These are phyloP conservation scores for Drosophila lini DNA, from an alignment of 1,140 invertebrate genomes.

Conservation along the genomic window DNA sequence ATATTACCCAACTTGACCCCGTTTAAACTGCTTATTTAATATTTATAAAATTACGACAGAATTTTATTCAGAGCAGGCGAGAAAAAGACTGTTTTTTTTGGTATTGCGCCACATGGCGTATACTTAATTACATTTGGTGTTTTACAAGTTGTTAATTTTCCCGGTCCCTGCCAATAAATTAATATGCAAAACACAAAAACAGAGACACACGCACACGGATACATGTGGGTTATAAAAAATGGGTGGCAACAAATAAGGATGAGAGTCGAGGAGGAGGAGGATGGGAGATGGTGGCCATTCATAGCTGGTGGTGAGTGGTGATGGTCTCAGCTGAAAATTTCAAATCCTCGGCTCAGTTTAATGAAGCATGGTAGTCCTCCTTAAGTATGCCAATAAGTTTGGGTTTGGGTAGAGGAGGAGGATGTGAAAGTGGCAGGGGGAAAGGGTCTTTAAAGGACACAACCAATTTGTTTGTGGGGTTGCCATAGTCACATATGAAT, in stretches of 20 bases:
- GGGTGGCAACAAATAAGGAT: constrained; percentile 19
- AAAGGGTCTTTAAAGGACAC: constrained; percentile 49
- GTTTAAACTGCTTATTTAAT: constrained; percentile 50
- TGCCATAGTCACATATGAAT: constrained; percentile 79
- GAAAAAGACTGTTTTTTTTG: constrained; percentile 18
- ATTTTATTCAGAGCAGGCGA: constrained; percentile 8
- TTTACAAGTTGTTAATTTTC: constrained; percentile 62
- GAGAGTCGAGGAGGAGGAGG: not conserved
- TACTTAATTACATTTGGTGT: constrained; percentile 77
- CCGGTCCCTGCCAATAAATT: constrained; percentile 40
- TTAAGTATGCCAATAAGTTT: constrained; percentile 76
- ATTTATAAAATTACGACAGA: constrained; percentile 42
- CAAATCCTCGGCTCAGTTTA: constrained; percentile 62
- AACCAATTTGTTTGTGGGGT: constrained; percentile 62
- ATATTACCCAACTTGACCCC: constrained; percentile 42
- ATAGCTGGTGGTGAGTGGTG: constrained; percentile 31
- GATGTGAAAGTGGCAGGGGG: not conserved
- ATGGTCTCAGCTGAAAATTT: constrained; percentile 58
- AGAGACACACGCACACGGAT: not conserved
- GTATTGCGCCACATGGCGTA: constrained; percentile 56
- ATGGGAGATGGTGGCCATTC: constrained; percentile 16
- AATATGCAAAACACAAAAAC: constrained; percentile 35
- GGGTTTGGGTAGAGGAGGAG: not conserved
- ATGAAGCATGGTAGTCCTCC: constrained; percentile 45
- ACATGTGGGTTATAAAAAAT: constrained; percentile 18